Evolutionary conservation across 2,113 vertebrate species (phyloP).

Genomic region (Carassius gibelio): DNA sequence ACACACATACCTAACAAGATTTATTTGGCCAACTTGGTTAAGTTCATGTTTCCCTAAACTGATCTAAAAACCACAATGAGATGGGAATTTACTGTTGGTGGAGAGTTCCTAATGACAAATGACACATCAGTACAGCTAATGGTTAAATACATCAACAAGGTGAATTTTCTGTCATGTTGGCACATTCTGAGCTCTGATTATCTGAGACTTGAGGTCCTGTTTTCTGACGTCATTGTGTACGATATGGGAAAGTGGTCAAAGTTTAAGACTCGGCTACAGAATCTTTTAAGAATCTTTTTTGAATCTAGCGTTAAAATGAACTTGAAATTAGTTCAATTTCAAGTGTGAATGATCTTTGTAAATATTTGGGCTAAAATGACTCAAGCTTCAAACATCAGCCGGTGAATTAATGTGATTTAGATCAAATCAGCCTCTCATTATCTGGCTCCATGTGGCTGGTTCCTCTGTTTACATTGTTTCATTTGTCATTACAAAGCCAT

Average conservation of each 20-base stretch:
- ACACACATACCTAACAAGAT: too few species aligned
- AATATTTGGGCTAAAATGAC: background rate
- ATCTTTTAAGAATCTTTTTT: too few species aligned
- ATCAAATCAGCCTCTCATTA: conserved; percentile 16
- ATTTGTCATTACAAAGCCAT: conserved; percentile 17
- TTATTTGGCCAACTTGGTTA: background rate
- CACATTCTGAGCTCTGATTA: background rate
- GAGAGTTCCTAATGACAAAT: conserved; percentile 33
- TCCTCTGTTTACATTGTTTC: conserved; percentile 10
- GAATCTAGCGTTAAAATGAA: background rate
- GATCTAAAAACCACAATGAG: background rate
- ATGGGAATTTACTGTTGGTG: background rate
- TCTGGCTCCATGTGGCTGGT: conserved; percentile 24
- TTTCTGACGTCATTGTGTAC: background rate
- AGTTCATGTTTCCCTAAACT: background rate
- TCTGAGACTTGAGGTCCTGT: background rate
- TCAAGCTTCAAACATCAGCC: background rate
- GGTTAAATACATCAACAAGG: conserved; percentile 5
- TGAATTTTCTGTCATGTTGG: background rate
- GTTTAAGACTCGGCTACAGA: conserved; percentile 43
- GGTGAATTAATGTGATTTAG: background rate
- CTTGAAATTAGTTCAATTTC: background rate
- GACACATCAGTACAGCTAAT: conserved; percentile 17
- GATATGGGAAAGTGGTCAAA: conserved; percentile 58
- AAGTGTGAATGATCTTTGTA: background rate